Evolutionary conservation across 2,888 invertebrate genomes (phyloP).

Genomic region (Plusia festucae): DNA sequence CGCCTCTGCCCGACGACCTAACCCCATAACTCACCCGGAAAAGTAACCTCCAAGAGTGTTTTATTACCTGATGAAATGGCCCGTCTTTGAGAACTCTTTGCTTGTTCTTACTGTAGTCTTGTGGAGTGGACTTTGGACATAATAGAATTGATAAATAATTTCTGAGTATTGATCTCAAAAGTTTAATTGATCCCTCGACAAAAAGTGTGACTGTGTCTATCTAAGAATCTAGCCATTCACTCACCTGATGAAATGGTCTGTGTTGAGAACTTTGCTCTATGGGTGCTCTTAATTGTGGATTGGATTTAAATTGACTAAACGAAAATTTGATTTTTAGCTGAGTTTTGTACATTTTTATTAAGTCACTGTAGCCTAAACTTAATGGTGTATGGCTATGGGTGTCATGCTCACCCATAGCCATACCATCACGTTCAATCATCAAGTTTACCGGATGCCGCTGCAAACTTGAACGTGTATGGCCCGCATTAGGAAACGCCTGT

Average conservation of each 20-base stretch:
- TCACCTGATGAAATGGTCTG: too few species aligned
- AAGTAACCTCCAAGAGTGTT: slow-evolving; percentile 78
- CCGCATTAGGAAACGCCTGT: slow-evolving; percentile 41
- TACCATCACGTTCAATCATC: too few species aligned
- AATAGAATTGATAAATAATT: background rate
- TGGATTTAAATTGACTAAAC: too few species aligned
- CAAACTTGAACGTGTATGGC: too few species aligned
- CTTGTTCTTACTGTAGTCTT: slow-evolving; percentile 62
- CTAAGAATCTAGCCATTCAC: too few species aligned
- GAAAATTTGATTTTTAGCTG: too few species aligned
- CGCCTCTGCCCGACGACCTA: slow-evolving; percentile 70
- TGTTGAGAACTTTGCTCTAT: too few species aligned
- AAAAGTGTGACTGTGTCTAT: too few species aligned
- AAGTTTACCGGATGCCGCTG: too few species aligned
- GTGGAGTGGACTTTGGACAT: slow-evolving; percentile 13
- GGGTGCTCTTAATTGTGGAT: too few species aligned
- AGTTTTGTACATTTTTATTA: background rate
- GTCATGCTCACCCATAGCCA: too few species aligned
- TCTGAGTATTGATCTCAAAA: background rate
- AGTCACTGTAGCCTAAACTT: background rate
- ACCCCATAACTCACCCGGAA: slow-evolving; percentile 77
- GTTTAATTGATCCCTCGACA: background rate
- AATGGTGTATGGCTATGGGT: too few species aligned
- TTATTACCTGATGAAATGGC: slow-evolving; percentile 83
- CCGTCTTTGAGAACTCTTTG: slow-evolving; percentile 67